Evolutionary conservation across 1,140 invertebrate species (phyloP), one percentile per base, ranked within the genome.

Genomic region (Teleogryllus occipitalis): DNA sequence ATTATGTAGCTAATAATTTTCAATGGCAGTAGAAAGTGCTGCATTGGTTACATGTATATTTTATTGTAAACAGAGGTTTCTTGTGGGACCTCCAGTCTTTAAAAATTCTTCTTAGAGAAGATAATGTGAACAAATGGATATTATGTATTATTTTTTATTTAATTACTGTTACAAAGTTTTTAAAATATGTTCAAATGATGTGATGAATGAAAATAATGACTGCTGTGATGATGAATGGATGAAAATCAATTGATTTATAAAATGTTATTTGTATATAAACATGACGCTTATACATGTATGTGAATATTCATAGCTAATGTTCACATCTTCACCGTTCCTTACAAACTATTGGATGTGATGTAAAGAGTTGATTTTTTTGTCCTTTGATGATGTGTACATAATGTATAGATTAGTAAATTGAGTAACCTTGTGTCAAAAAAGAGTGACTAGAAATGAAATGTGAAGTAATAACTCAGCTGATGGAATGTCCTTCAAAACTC

Each of bases 201-300:
- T 10, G 21, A 77, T 48, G 47, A 47, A 7, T 77, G 18, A 48
- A 48, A 48, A 21, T 22, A 47, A 48, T 79, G 78, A 27, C 74
- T 39, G 39, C 27, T 14, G 27, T 39, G 54, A 72, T 46, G 74
- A n/a, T 39, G n/a, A 12, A 14, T 79, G 18, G n/a, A 47, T 21
- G 18, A 48, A 47, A 47, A 75, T 47, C 47, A 18, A 79, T 73
- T 47, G 8, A 65, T 22, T 73, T 47, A 12, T 74, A 74, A 77
- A 77, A 47, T 22, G 21, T 75, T 74, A 73, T 79, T 73, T n/a
- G 74, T 75, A 72, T 65, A 18, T 65, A 79, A 79, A 79, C 78
- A 79, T 79, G 78, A 79, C 78, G 78, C 78, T 79, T 79, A 79
- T 79, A 47, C 74, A 75, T 79, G 78, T 79, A 75, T 77, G 76